Percentiles rank a stretch among this genome's conserved stretches.
Conservation (phyloP, 2,888 invertebrate species). For the Lasiommata megera region DNA sequence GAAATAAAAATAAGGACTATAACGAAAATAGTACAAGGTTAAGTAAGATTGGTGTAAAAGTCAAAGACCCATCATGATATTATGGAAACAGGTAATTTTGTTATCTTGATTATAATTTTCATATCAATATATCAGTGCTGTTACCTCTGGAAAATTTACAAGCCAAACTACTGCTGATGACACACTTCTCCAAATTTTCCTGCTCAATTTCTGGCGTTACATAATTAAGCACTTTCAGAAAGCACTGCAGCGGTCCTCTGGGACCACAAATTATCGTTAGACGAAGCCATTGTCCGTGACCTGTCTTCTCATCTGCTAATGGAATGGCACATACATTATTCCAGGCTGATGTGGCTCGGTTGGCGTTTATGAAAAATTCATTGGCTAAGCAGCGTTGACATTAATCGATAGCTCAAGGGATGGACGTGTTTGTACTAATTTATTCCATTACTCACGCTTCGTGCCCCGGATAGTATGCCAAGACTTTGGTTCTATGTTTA, state of each 20-base stretch:
- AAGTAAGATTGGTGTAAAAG: too few species aligned
- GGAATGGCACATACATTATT: background rate
- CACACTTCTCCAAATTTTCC: too few species aligned
- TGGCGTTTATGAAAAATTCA: constrained; percentile 5
- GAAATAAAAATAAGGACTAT: too few species aligned
- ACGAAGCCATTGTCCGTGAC: background rate
- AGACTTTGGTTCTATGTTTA: background rate
- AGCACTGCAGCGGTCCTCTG: background rate
- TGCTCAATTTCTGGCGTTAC: background rate
- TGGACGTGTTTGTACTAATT: constrained; percentile 1
- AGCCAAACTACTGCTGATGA: too few species aligned
- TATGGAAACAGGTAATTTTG: too few species aligned
- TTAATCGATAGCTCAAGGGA: constrained; percentile 8
- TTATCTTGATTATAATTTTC: too few species aligned
- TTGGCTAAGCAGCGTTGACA: constrained; percentile 1
- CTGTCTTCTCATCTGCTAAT: background rate
- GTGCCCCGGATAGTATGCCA: background rate
- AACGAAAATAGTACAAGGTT: too few species aligned
- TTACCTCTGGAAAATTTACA: too few species aligned
- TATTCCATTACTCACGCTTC: constrained; percentile 3
- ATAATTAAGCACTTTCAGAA: background rate
- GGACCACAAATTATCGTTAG: background rate
- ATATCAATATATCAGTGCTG: too few species aligned
- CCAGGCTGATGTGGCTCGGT: background rate
- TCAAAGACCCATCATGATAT: too few species aligned